These are phyloP conservation scores for Morpho deidamia DNA, from an alignment of 2,888 invertebrate species.

Conservation along the genomic window DNA sequence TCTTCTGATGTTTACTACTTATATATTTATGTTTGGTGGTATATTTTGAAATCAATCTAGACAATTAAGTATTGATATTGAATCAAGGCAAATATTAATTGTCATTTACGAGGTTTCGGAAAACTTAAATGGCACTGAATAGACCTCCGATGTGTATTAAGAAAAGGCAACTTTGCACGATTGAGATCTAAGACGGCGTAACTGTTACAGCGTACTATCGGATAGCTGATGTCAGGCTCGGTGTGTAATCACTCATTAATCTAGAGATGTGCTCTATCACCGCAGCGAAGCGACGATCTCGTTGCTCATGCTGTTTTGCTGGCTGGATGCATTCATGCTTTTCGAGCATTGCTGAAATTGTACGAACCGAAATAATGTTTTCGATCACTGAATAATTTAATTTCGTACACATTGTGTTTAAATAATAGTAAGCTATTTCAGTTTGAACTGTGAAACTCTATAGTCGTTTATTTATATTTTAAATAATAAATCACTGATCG, in stretches of 20 bases:
- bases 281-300: constrained; percentile 73
- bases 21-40: no score
- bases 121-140: neutral
- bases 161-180: neutral
- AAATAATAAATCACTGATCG: neutral
- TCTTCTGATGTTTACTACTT: no score
- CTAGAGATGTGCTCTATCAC: constrained; percentile 69
- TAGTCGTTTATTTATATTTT: neutral
- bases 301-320: constrained; percentile 74
- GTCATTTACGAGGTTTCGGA: no score
- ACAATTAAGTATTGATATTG: no score
- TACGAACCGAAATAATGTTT: constrained; percentile 17
- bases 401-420: constrained; percentile 1
- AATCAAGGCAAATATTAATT: no score
- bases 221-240: constrained; percentile 49
- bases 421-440: constrained; percentile 2
- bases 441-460: neutral
- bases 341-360: constrained; percentile 73
- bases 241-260: constrained; percentile 65
- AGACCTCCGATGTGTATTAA: neutral
- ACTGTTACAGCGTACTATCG: constrained; percentile 40
- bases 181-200: neutral
- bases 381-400: neutral
- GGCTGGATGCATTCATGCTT: constrained; percentile 69
- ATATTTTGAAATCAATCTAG: no score